These are phyloP conservation scores for Spea bombifrons DNA, from an alignment of 2,113 vertebrate genomes.

Conservation along the genomic window DNA sequence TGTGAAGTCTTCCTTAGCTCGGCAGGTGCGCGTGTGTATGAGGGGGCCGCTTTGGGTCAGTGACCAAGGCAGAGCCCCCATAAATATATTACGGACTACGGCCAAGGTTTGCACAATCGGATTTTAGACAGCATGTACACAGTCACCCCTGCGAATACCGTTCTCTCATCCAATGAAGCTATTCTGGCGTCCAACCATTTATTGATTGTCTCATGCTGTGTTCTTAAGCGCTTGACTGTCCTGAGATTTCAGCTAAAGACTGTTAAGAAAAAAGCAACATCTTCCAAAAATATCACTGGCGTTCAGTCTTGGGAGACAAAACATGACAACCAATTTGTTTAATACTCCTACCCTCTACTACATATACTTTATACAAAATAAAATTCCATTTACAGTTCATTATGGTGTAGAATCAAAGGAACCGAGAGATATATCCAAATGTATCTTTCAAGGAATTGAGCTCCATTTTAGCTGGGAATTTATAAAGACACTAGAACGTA, in stretches of 20 bases:
- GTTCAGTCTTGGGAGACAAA: constrained; percentile 23
- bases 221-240: constrained; percentile 50
- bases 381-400: constrained; percentile 38
- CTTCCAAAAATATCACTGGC: constrained; percentile 33
- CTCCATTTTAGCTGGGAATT: not conserved
- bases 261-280: constrained; percentile 30
- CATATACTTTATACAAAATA: constrained; percentile 23
- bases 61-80: too few species aligned
- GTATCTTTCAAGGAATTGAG: not conserved
- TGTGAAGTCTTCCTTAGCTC: too few species aligned
- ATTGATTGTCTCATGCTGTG: constrained; percentile 45
- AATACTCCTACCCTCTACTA: constrained; percentile 21
- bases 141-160: accelerated
- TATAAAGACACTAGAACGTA: constrained; percentile 9
- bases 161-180: constrained; percentile 46
- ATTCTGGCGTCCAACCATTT: constrained; percentile 28
- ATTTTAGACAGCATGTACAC: constrained; percentile 53
- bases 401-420: not conserved
- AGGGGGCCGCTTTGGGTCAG: too few species aligned
- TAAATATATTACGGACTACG: too few species aligned
- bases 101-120: constrained; percentile 11
- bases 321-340: not conserved
- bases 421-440: not conserved
- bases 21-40: too few species aligned
- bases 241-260: constrained; percentile 50